Conservation (phyloP, 1,140 invertebrate genomes). For the Drosophila malerkotliana region DNA sequence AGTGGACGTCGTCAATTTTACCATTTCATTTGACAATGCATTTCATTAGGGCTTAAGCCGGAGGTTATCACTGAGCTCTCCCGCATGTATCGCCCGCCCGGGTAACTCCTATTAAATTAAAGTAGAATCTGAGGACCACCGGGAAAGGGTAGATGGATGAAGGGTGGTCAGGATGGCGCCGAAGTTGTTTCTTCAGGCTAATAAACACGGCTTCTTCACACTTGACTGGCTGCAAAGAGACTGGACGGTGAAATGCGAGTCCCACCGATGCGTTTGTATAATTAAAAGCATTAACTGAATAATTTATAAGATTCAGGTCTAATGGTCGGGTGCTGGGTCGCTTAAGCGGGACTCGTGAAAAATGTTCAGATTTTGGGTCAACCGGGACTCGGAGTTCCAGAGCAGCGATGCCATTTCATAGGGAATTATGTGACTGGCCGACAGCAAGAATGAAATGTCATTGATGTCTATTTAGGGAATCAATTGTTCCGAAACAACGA, state of each 20-base stretch:
- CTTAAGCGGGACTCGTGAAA: conserved; percentile 33
- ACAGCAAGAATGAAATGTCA: conserved; percentile 70
- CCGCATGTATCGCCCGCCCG: conserved; percentile 11
- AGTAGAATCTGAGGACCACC: conserved; percentile 46
- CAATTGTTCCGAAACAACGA: conserved; percentile 60
- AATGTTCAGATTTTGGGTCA: conserved; percentile 34
- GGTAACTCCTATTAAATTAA: conserved; percentile 69
- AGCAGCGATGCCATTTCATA: conserved; percentile 46
- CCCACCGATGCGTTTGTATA: conserved; percentile 54
- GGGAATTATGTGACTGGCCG: conserved; percentile 50
- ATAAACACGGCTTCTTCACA: conserved; percentile 75
- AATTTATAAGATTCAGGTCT: conserved; percentile 61
- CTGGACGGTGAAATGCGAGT: conserved; percentile 3
- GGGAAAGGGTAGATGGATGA: not conserved
- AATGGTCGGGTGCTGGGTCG: not conserved
- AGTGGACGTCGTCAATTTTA: conserved; percentile 80
- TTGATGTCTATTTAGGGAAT: conserved; percentile 57
- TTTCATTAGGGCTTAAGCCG: conserved; percentile 66
- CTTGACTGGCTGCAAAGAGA: conserved; percentile 63
- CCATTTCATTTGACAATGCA: conserved; percentile 82
- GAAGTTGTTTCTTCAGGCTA: conserved; percentile 63
- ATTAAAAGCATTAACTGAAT: conserved; percentile 71
- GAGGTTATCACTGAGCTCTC: conserved; percentile 30
- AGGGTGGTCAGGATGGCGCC: conserved; percentile 3
- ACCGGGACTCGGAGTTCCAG: not conserved